These are phyloP conservation scores for Perithous albicinctus DNA, from an alignment of 2,888 invertebrate genomes.

Conservation along the genomic window DNA sequence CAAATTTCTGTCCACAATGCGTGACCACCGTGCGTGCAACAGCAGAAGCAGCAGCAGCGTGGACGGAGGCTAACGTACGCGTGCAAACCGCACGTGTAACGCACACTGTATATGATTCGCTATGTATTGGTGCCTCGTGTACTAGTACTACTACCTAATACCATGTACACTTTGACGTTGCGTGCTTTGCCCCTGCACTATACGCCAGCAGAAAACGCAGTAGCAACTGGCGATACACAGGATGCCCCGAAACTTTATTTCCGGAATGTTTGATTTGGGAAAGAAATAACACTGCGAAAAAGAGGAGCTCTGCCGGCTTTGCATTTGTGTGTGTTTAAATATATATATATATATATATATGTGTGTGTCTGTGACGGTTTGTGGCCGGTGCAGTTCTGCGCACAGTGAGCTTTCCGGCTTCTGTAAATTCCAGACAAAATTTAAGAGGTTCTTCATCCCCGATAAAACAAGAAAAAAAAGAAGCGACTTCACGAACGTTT, in stretches of 20 bases:
- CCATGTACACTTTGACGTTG: constrained; percentile 34
- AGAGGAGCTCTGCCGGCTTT: constrained; percentile 37
- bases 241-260: constrained; percentile 81
- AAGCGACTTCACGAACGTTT: constrained; percentile 34
- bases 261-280: constrained; percentile 83
- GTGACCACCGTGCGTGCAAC: constrained; percentile 77
- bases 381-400: constrained; percentile 2
- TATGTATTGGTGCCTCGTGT: constrained; percentile 41
- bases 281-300: constrained; percentile 78
- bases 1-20: constrained; percentile 78
- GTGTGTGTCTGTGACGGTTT: background rate
- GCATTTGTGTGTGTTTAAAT: constrained; percentile 17
- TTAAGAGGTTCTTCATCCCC: constrained; percentile 82
- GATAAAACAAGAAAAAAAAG: no score
- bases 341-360: background rate
- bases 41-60: constrained; percentile 55
- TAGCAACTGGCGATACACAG: constrained; percentile 49
- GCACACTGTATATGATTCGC: constrained; percentile 32
- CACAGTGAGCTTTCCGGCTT: constrained; percentile 69
- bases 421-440: constrained; percentile 77
- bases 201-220: constrained; percentile 30
- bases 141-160: constrained; percentile 26
- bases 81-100: constrained; percentile 60
- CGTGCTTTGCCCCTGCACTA: constrained; percentile 49
- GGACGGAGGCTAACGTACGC: constrained; percentile 66